These are phyloP conservation scores for Leptestheria dahalacensis DNA, from an alignment of 1,140 invertebrate genomes.

Conservation along the genomic window DNA sequence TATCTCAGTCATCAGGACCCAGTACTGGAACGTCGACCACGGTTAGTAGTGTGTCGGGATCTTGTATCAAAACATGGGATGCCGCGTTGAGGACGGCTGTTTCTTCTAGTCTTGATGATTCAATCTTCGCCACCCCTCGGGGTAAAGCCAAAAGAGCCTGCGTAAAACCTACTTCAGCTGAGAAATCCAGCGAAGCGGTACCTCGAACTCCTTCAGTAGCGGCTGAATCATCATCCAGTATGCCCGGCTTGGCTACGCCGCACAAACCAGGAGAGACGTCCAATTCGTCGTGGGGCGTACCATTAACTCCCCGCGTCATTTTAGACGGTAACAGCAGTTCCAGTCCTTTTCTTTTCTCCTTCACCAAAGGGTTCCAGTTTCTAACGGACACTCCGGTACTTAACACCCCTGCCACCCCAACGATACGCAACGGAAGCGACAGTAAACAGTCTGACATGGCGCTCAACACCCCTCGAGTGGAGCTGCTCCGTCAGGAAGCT, in stretches of 20 bases:
- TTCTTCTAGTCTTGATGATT: background rate
- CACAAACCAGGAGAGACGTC: background rate
- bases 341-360: conserved; percentile 1
- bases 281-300: background rate
- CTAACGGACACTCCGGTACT: background rate
- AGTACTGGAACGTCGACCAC: background rate
- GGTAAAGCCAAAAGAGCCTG: conserved; percentile 1
- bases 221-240: background rate
- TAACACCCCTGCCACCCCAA: background rate
- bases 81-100: background rate
- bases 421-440: background rate
- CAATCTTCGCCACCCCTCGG: background rate
- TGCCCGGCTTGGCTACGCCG: background rate
- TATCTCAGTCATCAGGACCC: background rate
- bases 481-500: background rate
- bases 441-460: background rate
- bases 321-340: background rate
- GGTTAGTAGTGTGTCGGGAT: background rate
- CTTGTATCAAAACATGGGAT: conserved; percentile 1
- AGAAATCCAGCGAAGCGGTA: background rate
- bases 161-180: background rate
- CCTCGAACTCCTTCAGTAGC: background rate
- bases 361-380: conserved; percentile 4
- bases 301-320: background rate
- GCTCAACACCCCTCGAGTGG: background rate